Conservation (phyloP, 2,113 vertebrate genomes). For the Salvator merianae region DNA sequence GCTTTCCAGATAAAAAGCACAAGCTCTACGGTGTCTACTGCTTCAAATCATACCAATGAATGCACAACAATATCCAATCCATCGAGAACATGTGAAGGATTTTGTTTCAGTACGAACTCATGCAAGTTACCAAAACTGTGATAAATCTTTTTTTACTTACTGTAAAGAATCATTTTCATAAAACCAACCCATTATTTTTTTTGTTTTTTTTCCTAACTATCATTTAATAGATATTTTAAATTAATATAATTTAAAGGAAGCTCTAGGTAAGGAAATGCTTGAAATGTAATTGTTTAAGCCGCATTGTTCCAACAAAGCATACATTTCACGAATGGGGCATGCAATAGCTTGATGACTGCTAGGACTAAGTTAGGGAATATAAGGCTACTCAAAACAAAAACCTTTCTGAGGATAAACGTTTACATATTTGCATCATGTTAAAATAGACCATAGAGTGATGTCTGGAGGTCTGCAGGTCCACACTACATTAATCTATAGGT, state of each 20-base stretch:
- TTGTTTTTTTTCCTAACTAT: constrained; percentile 62
- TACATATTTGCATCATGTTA: constrained; percentile 71
- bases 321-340: constrained; percentile 70
- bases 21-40: constrained; percentile 95
- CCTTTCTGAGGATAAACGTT: constrained; percentile 76
- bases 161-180: constrained; percentile 79
- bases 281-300: constrained; percentile 63
- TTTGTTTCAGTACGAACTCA: constrained; percentile 78
- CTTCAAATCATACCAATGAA: constrained; percentile 82
- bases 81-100: constrained; percentile 75
- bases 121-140: constrained; percentile 88
- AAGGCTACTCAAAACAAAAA: constrained; percentile 75
- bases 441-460: constrained; percentile 53
- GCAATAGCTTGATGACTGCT: constrained; percentile 69
- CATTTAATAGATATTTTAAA: constrained; percentile 84
- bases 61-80: constrained; percentile 41
- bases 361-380: constrained; percentile 64
- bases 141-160: constrained; percentile 84
- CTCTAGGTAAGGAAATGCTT: constrained; percentile 64
- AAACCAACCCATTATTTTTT: constrained; percentile 68
- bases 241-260: constrained; percentile 83
- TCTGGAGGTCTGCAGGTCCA: constrained; percentile 55
- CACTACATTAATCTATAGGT: constrained; percentile 57
- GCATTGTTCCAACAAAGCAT: constrained; percentile 62
- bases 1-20: constrained; percentile 90